phyloP scores from a whole-genome alignment of 2,113 vertebrate species.

The Ameiurus melas region DNA sequence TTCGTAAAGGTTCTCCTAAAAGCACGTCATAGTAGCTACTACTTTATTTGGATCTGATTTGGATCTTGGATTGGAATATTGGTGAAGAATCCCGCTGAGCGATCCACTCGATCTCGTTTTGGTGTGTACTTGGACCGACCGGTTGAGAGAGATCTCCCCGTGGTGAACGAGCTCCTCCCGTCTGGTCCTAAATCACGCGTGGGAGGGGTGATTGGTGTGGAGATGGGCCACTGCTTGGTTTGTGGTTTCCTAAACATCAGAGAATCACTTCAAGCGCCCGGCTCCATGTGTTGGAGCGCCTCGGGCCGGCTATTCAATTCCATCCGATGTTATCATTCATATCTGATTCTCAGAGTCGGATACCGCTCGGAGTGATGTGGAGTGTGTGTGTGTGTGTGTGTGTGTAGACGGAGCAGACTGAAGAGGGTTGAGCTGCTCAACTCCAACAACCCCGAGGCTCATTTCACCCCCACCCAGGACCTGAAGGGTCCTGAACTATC shows the following conservation, averaged over 20 bases:
- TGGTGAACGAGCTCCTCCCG: neutral
- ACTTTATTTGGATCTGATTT: too few species aligned
- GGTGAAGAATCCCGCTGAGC: too few species aligned
- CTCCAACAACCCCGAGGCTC: neutral
- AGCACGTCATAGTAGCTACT: too few species aligned
- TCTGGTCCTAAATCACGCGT: neutral
- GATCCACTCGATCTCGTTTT: neutral
- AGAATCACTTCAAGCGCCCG: neutral
- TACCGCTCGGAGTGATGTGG: neutral
- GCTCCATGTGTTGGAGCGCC: neutral
- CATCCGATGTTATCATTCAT: neutral
- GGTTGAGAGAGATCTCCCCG: neutral
- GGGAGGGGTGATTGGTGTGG: neutral
- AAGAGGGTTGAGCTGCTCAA: neutral
- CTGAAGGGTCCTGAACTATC: too few species aligned
- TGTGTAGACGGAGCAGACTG: neutral
- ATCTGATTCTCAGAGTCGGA: neutral
- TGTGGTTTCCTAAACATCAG: neutral
- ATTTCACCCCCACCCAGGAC: slow-evolving; percentile 20
- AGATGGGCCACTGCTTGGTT: neutral
- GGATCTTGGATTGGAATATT: too few species aligned
- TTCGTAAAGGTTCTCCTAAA: too few species aligned
- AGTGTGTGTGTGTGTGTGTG: too few species aligned
- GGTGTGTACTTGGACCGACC: too few species aligned
- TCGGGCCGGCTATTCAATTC: neutral